Evolutionary conservation across 2,113 vertebrate genomes (phyloP), one percentile per base, ranked within the genome.

Genomic region (Hystrix cristata): DNA sequence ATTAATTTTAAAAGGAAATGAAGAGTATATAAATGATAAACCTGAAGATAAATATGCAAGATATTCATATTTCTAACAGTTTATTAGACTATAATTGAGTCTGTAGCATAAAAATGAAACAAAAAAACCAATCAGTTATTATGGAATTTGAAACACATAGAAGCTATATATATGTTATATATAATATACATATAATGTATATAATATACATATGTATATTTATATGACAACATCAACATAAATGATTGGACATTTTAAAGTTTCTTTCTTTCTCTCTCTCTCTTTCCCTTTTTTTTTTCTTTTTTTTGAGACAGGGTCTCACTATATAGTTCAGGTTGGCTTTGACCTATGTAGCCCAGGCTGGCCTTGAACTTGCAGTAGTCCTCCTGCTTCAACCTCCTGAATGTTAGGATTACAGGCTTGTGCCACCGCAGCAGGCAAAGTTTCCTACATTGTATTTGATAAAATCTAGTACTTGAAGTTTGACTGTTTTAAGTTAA

Each of bases 1-100:
- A 69, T 38, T 69, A 69, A 74, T 91, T 95, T 94, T 53, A 74
- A 69, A 88, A 88, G 72, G n/a, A 65, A 79, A 71, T 78, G 60
- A 87, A 43, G 3, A 51, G 13, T 69, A 83, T 79, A 2, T 55
- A 83, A 84, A 83, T 92, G 69, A 14, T 79, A 43, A 84, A 78
- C 79, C 25, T 57, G 46, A 87, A 79, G 53, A 53, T 29, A 82
- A 87, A 60, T 25, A 87, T 90, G n/a, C 76, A 84, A 86, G 25
- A 60, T 25, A 67, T 60, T 87, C 34, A 1, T 38, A 62, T 81
- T 83, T 95, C 43, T 87, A 71, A 43, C 78, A 84, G 57, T 69
- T 85, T 95, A 21, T 38, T 78, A 43, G 38, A 27, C 59, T 69
- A 29, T 65, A 80, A 74, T 81, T 55, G 25, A 67, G 13, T 81